Conservation (phyloP, 2,113 vertebrate genomes). For the Prunella fulvescens region DNA sequence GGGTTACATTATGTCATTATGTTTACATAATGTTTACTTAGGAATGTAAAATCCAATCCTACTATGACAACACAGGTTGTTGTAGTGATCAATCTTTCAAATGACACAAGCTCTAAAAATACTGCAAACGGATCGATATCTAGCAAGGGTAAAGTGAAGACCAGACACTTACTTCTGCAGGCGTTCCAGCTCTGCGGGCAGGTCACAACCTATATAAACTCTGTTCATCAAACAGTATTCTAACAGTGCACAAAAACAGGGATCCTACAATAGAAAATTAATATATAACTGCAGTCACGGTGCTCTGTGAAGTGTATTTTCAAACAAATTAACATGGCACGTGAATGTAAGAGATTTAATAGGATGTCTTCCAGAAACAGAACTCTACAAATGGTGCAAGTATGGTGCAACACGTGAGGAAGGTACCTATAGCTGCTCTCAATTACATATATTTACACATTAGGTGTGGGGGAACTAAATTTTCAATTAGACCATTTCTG, state of each 20-base stretch:
- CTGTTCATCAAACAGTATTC: constrained; percentile 83
- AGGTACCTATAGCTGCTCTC: not conserved
- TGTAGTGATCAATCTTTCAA: not conserved
- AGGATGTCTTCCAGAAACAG: not conserved
- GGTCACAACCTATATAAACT: constrained; percentile 86
- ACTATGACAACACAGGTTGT: not conserved
- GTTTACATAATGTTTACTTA: not conserved
- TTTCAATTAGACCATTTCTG: not conserved
- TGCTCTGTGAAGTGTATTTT: not conserved
- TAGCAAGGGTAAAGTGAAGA: not conserved
- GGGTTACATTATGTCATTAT: not conserved
- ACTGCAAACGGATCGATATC: not conserved
- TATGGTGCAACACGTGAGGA: not conserved
- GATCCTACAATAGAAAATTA: constrained; percentile 74
- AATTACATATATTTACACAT: not conserved
- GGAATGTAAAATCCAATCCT: not conserved
- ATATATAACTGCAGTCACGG: not conserved
- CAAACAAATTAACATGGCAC: not conserved
- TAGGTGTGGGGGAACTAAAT: not conserved
- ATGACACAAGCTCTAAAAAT: not conserved
- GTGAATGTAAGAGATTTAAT: not conserved
- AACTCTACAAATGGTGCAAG: not conserved
- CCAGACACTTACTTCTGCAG: constrained; percentile 59
- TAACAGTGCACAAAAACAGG: constrained; percentile 84
- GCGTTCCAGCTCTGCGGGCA: constrained; percentile 72